Evolutionary conservation across 1,140 invertebrate species (phyloP).

Genomic region (Maconellicoccus hirsutus): DNA sequence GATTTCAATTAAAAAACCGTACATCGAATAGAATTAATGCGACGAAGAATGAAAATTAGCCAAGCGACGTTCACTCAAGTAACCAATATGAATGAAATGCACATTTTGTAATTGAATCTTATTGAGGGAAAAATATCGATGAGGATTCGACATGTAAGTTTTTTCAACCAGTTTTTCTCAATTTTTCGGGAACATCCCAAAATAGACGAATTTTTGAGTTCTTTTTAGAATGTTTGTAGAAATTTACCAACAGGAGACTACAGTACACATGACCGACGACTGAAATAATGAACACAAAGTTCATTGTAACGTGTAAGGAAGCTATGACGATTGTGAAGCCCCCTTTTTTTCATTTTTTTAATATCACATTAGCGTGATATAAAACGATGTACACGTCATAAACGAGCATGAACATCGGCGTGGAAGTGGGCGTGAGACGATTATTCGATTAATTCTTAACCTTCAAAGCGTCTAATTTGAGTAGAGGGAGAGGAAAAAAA

Average conservation of each 20-base stretch:
- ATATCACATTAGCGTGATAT: background rate
- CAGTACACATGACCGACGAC: background rate
- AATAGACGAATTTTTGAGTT: too few relatives aligned
- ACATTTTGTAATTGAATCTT: too few relatives aligned
- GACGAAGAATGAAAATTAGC: too few relatives aligned
- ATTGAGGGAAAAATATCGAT: too few relatives aligned
- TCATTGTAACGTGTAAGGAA: background rate
- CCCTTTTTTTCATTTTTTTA: background rate
- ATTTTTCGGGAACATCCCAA: too few relatives aligned
- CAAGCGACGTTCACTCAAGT: too few relatives aligned
- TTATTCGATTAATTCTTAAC: constrained; percentile 10
- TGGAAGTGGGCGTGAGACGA: constrained; percentile 3
- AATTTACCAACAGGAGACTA: background rate
- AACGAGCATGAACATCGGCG: background rate
- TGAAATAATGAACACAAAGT: background rate
- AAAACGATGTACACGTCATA: background rate
- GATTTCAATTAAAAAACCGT: too few relatives aligned
- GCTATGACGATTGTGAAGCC: background rate
- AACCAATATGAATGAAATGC: too few relatives aligned
- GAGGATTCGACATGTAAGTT: too few relatives aligned
- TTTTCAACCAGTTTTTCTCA: too few relatives aligned
- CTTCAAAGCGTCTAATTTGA: background rate
- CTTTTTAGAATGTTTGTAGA: background rate
- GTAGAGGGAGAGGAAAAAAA: background rate
- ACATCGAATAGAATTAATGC: too few relatives aligned